These are phyloP conservation scores for Crenuchus spilurus DNA, from an alignment of 2,797 vertebrate genomes.

Conservation along the genomic window DNA sequence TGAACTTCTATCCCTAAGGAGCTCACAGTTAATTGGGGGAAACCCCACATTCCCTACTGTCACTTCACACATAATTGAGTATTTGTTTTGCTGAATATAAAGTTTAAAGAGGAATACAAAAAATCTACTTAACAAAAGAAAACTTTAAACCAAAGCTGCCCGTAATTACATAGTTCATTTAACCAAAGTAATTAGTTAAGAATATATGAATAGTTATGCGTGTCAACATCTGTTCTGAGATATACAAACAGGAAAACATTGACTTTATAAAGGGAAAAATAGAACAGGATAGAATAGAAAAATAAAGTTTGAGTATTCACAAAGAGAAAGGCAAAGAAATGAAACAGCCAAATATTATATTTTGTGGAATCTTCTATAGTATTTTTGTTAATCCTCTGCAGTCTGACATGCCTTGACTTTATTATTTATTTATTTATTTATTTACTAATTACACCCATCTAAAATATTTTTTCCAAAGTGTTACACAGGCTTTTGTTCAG, in stretches of 20 bases:
- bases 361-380: no score
- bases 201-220: background rate
- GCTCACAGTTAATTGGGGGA: constrained; percentile 27
- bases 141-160: constrained; percentile 7
- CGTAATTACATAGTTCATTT: background rate
- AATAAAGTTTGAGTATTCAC: no score
- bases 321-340: no score
- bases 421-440: no score
- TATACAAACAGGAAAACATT: background rate
- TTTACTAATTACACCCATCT: no score
- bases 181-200: constrained; percentile 2
- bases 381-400: no score
- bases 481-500: no score
- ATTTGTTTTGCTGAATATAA: constrained; percentile 34
- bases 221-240: background rate
- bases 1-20: constrained; percentile 37
- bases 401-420: no score
- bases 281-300: background rate
- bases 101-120: background rate
- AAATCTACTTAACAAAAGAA: background rate
- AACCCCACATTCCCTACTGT: background rate
- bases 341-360: no score
- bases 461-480: no score
- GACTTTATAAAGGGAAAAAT: background rate
- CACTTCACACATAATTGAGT: constrained; percentile 40